A percentile compares a stretch with the other conserved stretches of the same genome.
Conservation (phyloP, 2,888 invertebrate species). For the Orchestes rusci region DNA sequence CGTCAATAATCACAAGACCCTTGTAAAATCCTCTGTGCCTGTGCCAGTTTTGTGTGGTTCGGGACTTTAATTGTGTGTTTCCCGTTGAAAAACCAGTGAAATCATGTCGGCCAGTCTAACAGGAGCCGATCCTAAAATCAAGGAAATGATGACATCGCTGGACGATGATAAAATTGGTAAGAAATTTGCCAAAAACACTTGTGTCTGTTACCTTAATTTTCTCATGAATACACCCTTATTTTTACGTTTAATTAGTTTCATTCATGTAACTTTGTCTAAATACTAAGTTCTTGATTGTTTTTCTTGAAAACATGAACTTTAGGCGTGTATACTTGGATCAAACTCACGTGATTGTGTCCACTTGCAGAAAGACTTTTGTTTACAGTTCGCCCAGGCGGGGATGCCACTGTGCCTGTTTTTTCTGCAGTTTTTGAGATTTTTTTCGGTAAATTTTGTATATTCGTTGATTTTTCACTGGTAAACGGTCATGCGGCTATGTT, state of each 20-base stretch:
- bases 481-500: no score
- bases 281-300: background rate
- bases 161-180: constrained; percentile 85
- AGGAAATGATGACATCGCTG: constrained; percentile 65
- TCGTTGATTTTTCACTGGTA: no score
- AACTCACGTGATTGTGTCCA: constrained; percentile 13
- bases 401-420: no score
- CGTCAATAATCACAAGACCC: constrained; percentile 36
- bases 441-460: no score
- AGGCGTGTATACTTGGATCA: constrained; percentile 2
- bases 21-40: constrained; percentile 5
- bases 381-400: no score
- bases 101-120: constrained; percentile 25
- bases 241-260: no score
- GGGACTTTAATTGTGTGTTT: no score
- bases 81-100: no score
- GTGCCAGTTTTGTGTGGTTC: no score
- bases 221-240: constrained; percentile 6
- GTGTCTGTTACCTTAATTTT: background rate
- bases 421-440: no score
- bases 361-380: no score
- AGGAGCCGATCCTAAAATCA: constrained; percentile 49
- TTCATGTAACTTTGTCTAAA: no score
- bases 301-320: constrained; percentile 12
- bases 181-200: constrained; percentile 24